phyloP scores from a whole-genome alignment of 1,140 invertebrate genomes.

The Zaprionus davidi region DNA sequence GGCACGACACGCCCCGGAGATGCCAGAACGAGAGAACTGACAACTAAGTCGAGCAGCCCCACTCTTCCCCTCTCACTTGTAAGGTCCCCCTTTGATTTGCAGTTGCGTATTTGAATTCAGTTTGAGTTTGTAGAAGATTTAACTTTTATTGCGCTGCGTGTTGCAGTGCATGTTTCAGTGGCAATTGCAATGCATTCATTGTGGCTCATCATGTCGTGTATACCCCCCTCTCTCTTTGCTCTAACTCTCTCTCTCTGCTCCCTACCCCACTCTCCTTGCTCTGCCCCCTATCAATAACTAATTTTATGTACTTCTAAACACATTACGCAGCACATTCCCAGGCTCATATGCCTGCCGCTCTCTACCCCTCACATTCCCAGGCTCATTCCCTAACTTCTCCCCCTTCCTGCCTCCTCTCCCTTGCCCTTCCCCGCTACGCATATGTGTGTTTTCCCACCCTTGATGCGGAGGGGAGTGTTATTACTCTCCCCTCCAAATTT shows the following conservation, averaged over 20 bases:
- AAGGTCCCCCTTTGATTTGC: neutral
- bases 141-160: neutral
- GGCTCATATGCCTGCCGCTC: neutral
- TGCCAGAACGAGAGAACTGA: neutral
- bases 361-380: neutral
- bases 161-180: neutral
- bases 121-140: neutral
- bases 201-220: slow-evolving; percentile 38
- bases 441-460: slow-evolving; percentile 59
- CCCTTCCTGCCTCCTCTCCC: too few species aligned
- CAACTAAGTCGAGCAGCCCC: neutral
- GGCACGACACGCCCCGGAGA: slow-evolving; percentile 37
- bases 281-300: slow-evolving; percentile 37
- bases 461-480: slow-evolving; percentile 5
- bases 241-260: neutral
- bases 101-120: neutral
- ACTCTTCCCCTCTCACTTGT: neutral
- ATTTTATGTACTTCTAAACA: slow-evolving; percentile 38
- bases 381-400: neutral
- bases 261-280: neutral
- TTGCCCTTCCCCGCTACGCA: slow-evolving; percentile 29
- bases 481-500: slow-evolving; percentile 43
- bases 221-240: too few species aligned
- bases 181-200: slow-evolving; percentile 29
- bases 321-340: slow-evolving; percentile 4